Base-by-base conservation (phyloP, 1,140 invertebrate genomes). In the Aporrectodea caliginosa region DNA sequence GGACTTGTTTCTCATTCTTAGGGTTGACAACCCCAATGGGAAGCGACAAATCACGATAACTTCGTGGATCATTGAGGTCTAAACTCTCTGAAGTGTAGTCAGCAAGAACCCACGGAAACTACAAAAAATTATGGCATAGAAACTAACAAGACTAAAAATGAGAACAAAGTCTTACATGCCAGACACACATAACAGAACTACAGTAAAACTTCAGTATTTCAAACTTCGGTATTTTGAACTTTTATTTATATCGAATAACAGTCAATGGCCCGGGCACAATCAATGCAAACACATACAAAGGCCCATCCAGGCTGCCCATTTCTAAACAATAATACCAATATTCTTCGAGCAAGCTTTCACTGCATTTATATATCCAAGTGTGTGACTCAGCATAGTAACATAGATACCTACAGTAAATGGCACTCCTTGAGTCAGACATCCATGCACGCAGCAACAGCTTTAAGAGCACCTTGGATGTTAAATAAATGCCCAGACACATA, bases 1-100 rank as follows among this genome's bases (percentile, higher is more conserved):
- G 91, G 30, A 98, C 94, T 1, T 92, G 90, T 78, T 95, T 97
- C 88, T 99, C 97, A 2, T 73, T 78, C 34, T 78, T 81, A 22
- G 80, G 80, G 71, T 81, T 81, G 22, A 81, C 58, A 1, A 97
- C 97, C 27, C 98, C 98, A 97, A 99, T 99, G 1, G 98, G 97
- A 87, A 94, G 96, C 1, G 94, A 92, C 78, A 99, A 93, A 88
- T 99, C 97, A 30, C 98, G 91, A 89, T 99, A 99, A 22, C 94
- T 97, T 43, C 90, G 88, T 0, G 94, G 91, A 86, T 94, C 92
- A 30, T 90, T 93, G 0, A 99, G 90, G 89, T 99, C 97, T 35
- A 99, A 72, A 6, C 31, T 77, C 12, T 96, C 92, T 0, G 93
- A 94, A 84, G 97, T 95, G 81, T 95, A 96, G 87, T 96, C 93